Percentiles rank a stretch among this genome's conserved stretches.
Evolutionary conservation across 2,888 invertebrate species (phyloP).

Genomic region (Spisula subtruncata): DNA sequence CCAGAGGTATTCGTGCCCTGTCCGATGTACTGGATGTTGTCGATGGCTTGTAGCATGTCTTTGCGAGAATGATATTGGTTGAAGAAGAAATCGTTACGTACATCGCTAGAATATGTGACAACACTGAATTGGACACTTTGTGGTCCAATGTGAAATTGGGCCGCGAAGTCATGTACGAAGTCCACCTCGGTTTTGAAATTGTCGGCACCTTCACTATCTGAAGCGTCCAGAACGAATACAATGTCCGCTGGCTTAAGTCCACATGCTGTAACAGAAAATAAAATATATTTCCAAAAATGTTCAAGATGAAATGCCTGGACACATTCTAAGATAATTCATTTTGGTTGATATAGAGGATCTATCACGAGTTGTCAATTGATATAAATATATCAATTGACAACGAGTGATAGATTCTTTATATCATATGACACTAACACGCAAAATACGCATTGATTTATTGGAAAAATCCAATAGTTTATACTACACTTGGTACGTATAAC

Average conservation of each 20-base stretch:
- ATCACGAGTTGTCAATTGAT: no score
- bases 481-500: no score
- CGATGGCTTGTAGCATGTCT: conserved; percentile 70
- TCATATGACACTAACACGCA: no score
- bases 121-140: conserved; percentile 71
- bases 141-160: conserved; percentile 69
- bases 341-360: no score
- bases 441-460: no score
- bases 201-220: conserved; percentile 72
- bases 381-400: no score
- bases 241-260: conserved; percentile 75
- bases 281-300: no score
- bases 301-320: no score
- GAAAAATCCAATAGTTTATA: no score
- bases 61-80: conserved; percentile 65
- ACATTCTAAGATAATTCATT: no score
- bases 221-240: conserved; percentile 74
- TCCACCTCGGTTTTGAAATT: conserved; percentile 73
- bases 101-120: conserved; percentile 67
- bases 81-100: conserved; percentile 71
- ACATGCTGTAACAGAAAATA: conserved; percentile 70
- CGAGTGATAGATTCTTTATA: no score
- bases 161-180: conserved; percentile 70
- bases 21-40: conserved; percentile 68
- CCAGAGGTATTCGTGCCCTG: conserved; percentile 75